Conservation (phyloP, 2,888 invertebrate genomes). For the Dione juno region DNA sequence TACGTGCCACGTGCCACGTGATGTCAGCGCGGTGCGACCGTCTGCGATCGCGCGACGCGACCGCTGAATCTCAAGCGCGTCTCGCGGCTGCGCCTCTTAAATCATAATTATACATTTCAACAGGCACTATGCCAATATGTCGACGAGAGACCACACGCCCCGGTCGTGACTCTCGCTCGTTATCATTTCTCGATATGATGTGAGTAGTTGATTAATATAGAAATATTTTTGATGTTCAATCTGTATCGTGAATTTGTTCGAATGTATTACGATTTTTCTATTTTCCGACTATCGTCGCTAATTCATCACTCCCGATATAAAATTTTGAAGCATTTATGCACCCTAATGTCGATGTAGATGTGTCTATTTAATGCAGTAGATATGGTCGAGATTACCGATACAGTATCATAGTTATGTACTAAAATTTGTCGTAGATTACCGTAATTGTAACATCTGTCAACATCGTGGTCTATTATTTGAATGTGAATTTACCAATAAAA, state of each 20-base stretch:
- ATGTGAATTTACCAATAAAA: slow-evolving; percentile 83
- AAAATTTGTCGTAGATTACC: slow-evolving; percentile 80
- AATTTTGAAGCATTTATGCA: slow-evolving; percentile 81
- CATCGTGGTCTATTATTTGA: slow-evolving; percentile 82
- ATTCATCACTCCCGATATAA: slow-evolving; percentile 66
- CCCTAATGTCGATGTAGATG: slow-evolving; percentile 76
- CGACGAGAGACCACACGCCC: slow-evolving; percentile 28
- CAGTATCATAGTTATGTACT: slow-evolving; percentile 76
- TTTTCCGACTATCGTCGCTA: slow-evolving; percentile 69
- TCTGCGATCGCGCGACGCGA: slow-evolving; percentile 59
- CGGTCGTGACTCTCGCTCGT: slow-evolving; percentile 61
- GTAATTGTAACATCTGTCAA: slow-evolving; percentile 77
- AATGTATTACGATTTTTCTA: slow-evolving; percentile 71
- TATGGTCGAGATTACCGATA: slow-evolving; percentile 79
- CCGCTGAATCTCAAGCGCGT: slow-evolving; percentile 74
- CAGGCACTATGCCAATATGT: slow-evolving; percentile 27
- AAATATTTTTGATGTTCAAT: slow-evolving; percentile 80
- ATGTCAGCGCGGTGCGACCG: slow-evolving; percentile 55
- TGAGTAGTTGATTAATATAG: slow-evolving; percentile 76
- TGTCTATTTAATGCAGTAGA: slow-evolving; percentile 72
- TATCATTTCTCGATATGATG: slow-evolving; percentile 69
- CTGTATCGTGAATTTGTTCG: slow-evolving; percentile 78
- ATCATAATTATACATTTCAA: slow-evolving; percentile 48
- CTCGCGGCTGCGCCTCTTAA: slow-evolving; percentile 51
- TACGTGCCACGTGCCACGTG: slow-evolving; percentile 41